Base-by-base conservation (phyloP, 37 sponge, comb jelly and placozoan genomes). In the Spongia lamella region DNA sequence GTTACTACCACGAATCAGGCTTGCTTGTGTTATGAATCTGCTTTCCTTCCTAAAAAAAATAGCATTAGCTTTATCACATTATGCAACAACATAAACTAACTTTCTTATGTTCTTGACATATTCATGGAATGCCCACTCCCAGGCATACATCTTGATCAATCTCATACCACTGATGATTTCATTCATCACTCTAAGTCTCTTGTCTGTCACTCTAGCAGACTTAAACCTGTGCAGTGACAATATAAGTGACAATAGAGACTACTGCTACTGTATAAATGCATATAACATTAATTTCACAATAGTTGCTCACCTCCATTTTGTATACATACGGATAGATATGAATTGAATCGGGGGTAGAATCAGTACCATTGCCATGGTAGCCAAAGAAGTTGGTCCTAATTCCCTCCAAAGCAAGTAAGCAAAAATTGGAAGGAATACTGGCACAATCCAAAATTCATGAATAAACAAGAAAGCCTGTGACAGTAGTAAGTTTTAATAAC, bases 71-170 rank as follows among this genome's bases (percentile, higher is more conserved):
- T 43, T 9, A 43, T 9, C 5, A 13, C 5, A 13, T 13, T 43
- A 13, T 43, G 9, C 30, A 27, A 7, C 7, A 5, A 34, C 17
- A 24, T 15, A 14, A 6, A 50, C 86, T 67, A 20, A 88, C 93
- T 57, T 92, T 79, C 93, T 71, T 17, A 92, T 77, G 7, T 58
- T 47, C 3, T 15, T 59, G 0, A 88, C 67, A 0, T 75, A 1
- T 21, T 56, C 56, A 47, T 72, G 65, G 76, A 92, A 92, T 62
- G 93, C 78, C 63, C 88, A 56, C 86, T 92, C 93, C 93, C 93
- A 92, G 43, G 73, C 93, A 63, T 92, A 92, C 93, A 92, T 92
- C 80, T 92, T 92, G 66, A 92, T 92, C 39, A 88, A 78, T 71
- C 86, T 87, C 62, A 92, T 92, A 15, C 93, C 89, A 50, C 86